These are phyloP conservation scores for Pseudochaenichthys georgianus DNA, from an alignment of 2,797 vertebrate species.

Conservation along the genomic window DNA sequence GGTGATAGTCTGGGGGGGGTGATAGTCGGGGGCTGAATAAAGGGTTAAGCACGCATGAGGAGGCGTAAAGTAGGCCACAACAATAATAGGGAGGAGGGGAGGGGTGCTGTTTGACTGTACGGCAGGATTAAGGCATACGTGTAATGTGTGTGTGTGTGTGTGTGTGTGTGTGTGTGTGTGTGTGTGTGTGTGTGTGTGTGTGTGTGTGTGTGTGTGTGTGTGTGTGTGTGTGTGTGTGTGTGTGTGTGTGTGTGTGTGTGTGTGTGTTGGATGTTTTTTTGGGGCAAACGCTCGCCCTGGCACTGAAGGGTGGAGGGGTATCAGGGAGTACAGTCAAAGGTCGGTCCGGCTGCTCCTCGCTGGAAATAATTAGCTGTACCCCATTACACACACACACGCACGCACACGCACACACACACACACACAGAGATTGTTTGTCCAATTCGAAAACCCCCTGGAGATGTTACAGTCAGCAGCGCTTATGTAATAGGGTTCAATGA, in stretches of 20 bases:
- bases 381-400: slow-evolving; percentile 19
- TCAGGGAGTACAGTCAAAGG: slow-evolving; percentile 51
- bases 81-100: slow-evolving; percentile 58
- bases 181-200: no score
- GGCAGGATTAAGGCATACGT: slow-evolving; percentile 42
- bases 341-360: slow-evolving; percentile 48
- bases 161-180: no score
- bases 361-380: no score
- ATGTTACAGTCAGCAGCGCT: slow-evolving; percentile 64
- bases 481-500: slow-evolving; percentile 74
- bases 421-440: slow-evolving; percentile 56
- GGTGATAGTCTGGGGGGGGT: slow-evolving; percentile 18
- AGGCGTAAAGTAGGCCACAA: slow-evolving; percentile 83
- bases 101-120: slow-evolving; percentile 57
- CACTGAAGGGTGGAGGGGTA: slow-evolving; percentile 17
- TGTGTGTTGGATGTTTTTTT: slow-evolving; percentile 53
- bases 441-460: slow-evolving; percentile 55
- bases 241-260: slow-evolving; percentile 14
- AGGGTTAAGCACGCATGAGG: slow-evolving; percentile 82
- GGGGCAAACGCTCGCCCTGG: slow-evolving; percentile 36
- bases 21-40: slow-evolving; percentile 58
- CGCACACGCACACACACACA: slow-evolving; percentile 28
- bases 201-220: no score
- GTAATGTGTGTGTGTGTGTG: no score
- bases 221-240: no score